phyloP scores from a whole-genome alignment of 2,888 invertebrate genomes.

The Drosophila monieri region DNA sequence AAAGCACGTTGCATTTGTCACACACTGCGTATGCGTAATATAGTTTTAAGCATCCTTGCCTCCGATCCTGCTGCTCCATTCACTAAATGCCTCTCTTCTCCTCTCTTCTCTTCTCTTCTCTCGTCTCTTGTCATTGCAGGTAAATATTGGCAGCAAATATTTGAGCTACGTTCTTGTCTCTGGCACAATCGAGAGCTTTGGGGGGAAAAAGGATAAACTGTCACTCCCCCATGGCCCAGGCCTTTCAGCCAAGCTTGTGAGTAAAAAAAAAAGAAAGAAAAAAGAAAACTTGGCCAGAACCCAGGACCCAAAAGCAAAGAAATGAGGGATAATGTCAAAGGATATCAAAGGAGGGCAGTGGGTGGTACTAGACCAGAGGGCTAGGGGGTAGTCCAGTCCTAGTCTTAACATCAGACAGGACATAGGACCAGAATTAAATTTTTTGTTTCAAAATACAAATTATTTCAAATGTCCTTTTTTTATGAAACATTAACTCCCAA shows the following conservation, averaged over 20 bases:
- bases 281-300: constrained; percentile 29
- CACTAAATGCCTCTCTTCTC: constrained; percentile 41
- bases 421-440: too few species aligned
- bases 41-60: constrained; percentile 39
- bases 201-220: constrained; percentile 5
- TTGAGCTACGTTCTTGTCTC: constrained; percentile 54
- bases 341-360: not conserved
- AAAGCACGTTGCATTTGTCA: constrained; percentile 17
- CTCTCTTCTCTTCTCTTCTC: constrained; percentile 16
- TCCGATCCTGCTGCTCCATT: constrained; percentile 15
- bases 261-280: constrained; percentile 13
- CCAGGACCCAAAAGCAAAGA: constrained; percentile 32
- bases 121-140: constrained; percentile 56
- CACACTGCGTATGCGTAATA: constrained; percentile 48
- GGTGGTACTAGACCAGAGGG: too few species aligned
- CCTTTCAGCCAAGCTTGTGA: constrained; percentile 29
- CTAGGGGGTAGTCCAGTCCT: constrained; percentile 1
- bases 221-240: constrained; percentile 3
- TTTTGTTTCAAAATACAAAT: not conserved
- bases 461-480: not conserved
- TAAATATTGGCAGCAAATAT: constrained; percentile 71
- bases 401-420: constrained; percentile 16
- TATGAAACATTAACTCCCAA: too few species aligned
- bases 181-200: constrained; percentile 27
- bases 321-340: constrained; percentile 32